Evolutionary conservation across 2,113 vertebrate genomes (phyloP).

Genomic region (Salvelinus sp.): DNA sequence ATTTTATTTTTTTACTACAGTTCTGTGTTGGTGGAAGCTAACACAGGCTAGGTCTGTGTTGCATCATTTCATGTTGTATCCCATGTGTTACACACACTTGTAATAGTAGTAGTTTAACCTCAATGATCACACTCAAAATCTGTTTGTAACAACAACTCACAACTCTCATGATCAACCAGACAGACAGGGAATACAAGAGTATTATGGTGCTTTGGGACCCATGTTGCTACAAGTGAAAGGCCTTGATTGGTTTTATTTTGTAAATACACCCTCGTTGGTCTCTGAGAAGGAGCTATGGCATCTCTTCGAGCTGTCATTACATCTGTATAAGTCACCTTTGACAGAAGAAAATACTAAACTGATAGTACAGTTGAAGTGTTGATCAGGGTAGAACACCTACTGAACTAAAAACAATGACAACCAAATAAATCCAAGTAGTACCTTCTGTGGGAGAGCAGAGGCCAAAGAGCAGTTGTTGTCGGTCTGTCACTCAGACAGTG

Average conservation of each 20-base stretch:
- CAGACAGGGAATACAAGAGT: not conserved
- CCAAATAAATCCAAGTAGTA: not conserved
- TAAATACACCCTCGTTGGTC: slow-evolving; percentile 18
- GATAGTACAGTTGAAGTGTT: no score
- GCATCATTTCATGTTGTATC: no score
- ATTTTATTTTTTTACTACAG: no score
- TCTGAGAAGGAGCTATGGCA: slow-evolving; percentile 31
- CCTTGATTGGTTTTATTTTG: slow-evolving; percentile 38
- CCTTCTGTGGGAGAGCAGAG: not conserved
- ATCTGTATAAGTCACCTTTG: slow-evolving; percentile 56
- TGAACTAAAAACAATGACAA: not conserved
- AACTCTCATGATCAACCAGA: not conserved
- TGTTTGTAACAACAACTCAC: not conserved
- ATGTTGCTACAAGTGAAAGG: slow-evolving; percentile 35
- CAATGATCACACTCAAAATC: no score
- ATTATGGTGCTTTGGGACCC: slow-evolving; percentile 65
- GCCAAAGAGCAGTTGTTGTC: not conserved
- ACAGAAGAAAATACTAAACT: not conserved
- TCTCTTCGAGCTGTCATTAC: slow-evolving; percentile 63
- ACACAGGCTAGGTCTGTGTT: no score
- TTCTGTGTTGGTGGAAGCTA: no score
- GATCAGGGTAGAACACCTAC: no score
- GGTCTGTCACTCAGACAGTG: not conserved
- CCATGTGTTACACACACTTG: no score
- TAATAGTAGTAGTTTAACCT: no score